Percentiles rank a stretch among this genome's conserved stretches.
Conservation (phyloP, 2,797 vertebrate genomes). For the Allobates femoralis region DNA sequence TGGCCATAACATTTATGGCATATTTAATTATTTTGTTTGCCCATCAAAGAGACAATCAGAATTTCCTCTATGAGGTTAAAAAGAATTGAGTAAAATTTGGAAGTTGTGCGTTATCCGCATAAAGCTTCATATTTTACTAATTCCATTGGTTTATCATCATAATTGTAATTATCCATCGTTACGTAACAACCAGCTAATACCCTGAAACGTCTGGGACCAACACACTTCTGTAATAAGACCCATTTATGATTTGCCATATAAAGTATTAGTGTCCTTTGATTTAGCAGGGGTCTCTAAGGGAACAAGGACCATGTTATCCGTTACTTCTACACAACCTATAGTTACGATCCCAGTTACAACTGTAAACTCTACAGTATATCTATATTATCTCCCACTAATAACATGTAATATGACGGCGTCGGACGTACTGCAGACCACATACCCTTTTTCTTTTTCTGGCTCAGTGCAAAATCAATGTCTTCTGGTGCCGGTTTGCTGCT, state of each 20-base stretch:
- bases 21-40: too few species aligned
- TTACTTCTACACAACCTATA: background rate
- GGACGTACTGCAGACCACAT: background rate
- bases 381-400: background rate
- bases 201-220: background rate
- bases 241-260: background rate
- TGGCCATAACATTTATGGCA: background rate
- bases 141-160: too few species aligned
- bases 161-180: background rate
- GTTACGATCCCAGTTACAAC: background rate
- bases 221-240: too few species aligned
- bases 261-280: background rate
- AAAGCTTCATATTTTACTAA: too few species aligned
- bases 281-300: background rate
- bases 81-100: too few species aligned
- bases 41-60: too few species aligned
- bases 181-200: background rate
- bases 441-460: constrained; percentile 49
- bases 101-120: too few species aligned
- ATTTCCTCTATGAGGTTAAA: too few species aligned
- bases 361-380: background rate
- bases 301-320: background rate
- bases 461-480: constrained; percentile 24
- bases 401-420: background rate
- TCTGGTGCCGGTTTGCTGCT: constrained; percentile 45